phyloP scores from a whole-genome alignment of 2,888 invertebrate genomes.

The Andricus quercusramuli region DNA sequence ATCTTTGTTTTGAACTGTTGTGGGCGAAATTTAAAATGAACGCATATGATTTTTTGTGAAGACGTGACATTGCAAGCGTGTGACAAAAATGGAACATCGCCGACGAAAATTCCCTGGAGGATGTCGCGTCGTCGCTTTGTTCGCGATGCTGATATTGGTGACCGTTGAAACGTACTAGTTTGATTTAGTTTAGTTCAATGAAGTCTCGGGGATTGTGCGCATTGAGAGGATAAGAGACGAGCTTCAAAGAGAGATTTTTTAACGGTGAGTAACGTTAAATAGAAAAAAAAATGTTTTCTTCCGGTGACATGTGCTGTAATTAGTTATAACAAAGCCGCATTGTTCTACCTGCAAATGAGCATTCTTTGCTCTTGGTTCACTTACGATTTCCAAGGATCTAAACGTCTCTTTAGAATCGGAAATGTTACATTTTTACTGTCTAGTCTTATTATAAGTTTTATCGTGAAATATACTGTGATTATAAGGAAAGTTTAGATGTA shows the following conservation, averaged over 20 bases:
- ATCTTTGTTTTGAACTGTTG: background rate
- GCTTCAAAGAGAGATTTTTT: conserved; percentile 18
- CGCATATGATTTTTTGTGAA: background rate
- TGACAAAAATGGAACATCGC: conserved; percentile 38
- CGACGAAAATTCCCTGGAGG: conserved; percentile 26
- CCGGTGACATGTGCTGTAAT: conserved; percentile 33
- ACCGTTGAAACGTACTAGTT: conserved; percentile 25
- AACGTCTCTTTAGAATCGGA: background rate
- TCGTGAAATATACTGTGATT: background rate
- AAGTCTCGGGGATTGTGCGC: conserved; percentile 38
- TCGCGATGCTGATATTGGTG: conserved; percentile 17
- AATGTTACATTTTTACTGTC: background rate
- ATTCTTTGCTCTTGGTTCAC: background rate
- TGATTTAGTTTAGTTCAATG: conserved; percentile 42
- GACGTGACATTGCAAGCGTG: conserved; percentile 32
- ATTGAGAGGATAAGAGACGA: conserved; percentile 20
- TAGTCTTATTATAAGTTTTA: background rate
- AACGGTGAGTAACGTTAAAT: conserved; percentile 31
- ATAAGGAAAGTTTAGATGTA: background rate
- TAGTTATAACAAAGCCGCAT: conserved; percentile 26
- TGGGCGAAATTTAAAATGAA: background rate
- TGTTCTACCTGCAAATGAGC: conserved; percentile 15
- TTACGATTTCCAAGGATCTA: background rate
- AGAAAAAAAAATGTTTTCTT: conserved; percentile 28
- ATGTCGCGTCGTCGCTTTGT: conserved; percentile 37